Conservation (phyloP, 2,113 vertebrate species). For the Aix galericulata region DNA sequence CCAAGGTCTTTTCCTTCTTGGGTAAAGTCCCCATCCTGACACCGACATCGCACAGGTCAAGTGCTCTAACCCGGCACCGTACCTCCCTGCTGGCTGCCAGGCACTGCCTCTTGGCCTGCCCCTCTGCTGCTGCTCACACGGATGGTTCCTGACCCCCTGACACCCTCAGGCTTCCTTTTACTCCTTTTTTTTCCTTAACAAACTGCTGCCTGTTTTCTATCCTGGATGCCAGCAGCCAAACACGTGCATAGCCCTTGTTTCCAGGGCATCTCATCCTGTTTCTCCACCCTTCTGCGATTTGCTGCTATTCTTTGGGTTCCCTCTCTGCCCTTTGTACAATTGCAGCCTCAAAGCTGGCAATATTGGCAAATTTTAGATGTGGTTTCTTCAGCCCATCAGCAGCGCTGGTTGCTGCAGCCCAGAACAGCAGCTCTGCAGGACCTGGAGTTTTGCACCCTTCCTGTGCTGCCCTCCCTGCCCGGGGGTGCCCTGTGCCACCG, state of each 20-base stretch:
- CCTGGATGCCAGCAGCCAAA: not conserved
- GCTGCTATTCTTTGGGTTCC: accelerated
- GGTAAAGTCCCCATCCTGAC: not conserved
- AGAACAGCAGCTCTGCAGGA: no score
- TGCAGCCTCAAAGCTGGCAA: not conserved
- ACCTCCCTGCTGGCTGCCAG: not conserved
- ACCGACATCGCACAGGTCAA: not conserved
- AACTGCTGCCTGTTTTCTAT: not conserved
- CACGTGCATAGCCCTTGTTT: not conserved
- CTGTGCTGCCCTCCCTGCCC: no score
- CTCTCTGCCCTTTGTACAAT: accelerated
- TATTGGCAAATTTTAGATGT: not conserved
- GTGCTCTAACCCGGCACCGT: not conserved
- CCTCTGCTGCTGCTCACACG: accelerated
- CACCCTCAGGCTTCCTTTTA: not conserved
- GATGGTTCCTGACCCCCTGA: not conserved
- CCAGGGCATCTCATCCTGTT: not conserved
- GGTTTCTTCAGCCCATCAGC: accelerated
- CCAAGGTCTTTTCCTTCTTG: not conserved
- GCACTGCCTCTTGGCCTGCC: not conserved
- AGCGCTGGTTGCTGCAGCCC: not conserved
- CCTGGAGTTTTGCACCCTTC: no score
- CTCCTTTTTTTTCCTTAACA: not conserved
- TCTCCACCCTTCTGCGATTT: not conserved
- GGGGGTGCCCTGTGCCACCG: not conserved